These are phyloP conservation scores for Dicyrtomina minuta DNA, from an alignment of 2,888 invertebrate genomes.

Conservation along the genomic window DNA sequence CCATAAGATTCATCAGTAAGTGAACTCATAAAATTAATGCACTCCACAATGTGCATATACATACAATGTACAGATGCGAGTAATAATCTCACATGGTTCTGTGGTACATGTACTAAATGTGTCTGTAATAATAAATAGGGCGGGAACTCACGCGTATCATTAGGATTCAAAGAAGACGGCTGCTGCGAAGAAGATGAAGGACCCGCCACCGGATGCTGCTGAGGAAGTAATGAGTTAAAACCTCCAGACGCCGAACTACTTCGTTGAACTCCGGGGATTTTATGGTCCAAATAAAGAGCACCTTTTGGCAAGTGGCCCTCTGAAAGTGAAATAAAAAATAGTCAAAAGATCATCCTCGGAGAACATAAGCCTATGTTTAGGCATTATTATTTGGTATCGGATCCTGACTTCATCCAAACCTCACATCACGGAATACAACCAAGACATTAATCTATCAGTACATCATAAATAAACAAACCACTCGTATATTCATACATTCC, in stretches of 20 bases:
- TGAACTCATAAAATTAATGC: conserved; percentile 9
- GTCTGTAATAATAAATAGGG: conserved; percentile 19
- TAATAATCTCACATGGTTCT: neutral
- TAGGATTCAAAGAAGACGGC: conserved; percentile 40
- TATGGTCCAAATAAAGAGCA: conserved; percentile 69
- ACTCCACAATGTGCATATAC: neutral
- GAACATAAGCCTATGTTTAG: conserved; percentile 15
- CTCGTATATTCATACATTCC: too few relatives aligned
- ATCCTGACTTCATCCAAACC: neutral
- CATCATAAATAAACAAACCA: conserved; percentile 10
- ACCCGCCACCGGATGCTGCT: conserved; percentile 17
- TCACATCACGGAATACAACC: neutral
- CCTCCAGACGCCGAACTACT: conserved; percentile 38
- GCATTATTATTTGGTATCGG: conserved; percentile 1
- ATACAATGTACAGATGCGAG: neutral
- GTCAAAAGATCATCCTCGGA: neutral
- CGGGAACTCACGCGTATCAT: conserved; percentile 40
- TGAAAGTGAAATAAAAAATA: conserved; percentile 59
- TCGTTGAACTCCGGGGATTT: conserved; percentile 41
- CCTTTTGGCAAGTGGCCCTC: conserved; percentile 81
- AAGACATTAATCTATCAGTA: conserved; percentile 13
- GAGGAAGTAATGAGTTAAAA: conserved; percentile 24
- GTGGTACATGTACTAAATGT: neutral
- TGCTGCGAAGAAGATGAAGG: conserved; percentile 27
- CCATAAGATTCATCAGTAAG: neutral